Percentiles rank a stretch among this genome's conserved stretches.
Conservation (phyloP, 2,113 vertebrate genomes). For the Ancistrus triradiatus region DNA sequence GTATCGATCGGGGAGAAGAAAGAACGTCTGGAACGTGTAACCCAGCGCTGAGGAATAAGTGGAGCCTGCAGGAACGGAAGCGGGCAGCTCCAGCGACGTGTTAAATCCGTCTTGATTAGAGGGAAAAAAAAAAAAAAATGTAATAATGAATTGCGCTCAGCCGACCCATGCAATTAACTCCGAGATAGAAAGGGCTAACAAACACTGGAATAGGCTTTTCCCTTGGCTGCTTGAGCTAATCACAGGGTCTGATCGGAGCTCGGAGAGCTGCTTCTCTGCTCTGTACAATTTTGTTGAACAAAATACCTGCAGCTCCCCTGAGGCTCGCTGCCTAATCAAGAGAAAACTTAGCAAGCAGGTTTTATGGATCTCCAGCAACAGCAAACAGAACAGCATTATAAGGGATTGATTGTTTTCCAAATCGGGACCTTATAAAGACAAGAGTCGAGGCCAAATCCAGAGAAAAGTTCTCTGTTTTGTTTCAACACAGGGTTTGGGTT, state of each 20-base stretch:
- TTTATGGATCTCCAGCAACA: neutral
- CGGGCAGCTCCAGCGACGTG: constrained; percentile 58
- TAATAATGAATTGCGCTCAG: constrained; percentile 53
- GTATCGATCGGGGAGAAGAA: constrained; percentile 16
- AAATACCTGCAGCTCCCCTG: constrained; percentile 4
- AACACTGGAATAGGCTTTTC: constrained; percentile 50
- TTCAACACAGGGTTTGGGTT: constrained; percentile 17
- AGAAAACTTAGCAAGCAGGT: neutral
- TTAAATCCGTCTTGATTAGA: constrained; percentile 76
- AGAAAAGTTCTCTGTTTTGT: constrained; percentile 20
- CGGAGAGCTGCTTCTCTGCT: constrained; percentile 62
- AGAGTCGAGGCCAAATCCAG: no score
- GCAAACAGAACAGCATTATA: neutral
- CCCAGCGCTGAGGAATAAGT: neutral
- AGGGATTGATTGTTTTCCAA: no score
- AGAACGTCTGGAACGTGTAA: neutral
- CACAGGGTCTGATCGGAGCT: constrained; percentile 63
- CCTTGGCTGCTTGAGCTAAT: constrained; percentile 57
- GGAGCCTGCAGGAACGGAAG: constrained; percentile 2
- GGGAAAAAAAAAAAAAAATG: constrained; percentile 50
- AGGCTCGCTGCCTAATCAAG: constrained; percentile 4
- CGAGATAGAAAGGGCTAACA: constrained; percentile 29
- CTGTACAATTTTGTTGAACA: constrained; percentile 62
- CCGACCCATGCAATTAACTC: constrained; percentile 69
- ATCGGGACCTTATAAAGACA: no score